phyloP scores from a whole-genome alignment of 2,113 vertebrate species.

The Anthoscopus minutus region DNA sequence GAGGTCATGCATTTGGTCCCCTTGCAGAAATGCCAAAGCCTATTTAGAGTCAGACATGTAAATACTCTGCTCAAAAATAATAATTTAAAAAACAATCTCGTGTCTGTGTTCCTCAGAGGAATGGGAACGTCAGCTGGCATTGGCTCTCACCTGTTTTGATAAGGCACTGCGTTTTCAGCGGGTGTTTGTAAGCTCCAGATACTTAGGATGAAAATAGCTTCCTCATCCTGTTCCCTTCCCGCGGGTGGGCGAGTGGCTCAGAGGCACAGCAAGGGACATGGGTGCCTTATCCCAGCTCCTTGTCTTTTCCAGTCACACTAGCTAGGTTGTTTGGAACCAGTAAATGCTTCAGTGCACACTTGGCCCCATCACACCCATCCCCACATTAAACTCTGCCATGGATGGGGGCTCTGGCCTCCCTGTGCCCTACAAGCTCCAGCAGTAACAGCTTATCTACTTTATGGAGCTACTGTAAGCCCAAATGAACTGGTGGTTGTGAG shows the following conservation, averaged over 20 bases:
- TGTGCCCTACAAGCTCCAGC: rapidly evolving
- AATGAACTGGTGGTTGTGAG: background rate
- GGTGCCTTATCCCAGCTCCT: background rate
- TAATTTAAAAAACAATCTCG: background rate
- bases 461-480: background rate
- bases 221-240: background rate
- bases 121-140: background rate
- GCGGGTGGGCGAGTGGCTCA: background rate
- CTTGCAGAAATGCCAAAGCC: background rate
- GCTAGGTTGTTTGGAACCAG: background rate
- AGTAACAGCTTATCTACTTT: background rate
- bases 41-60: background rate
- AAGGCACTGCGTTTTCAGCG: background rate
- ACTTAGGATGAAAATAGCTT: background rate
- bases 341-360: background rate
- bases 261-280: background rate
- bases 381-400: rapidly evolving
- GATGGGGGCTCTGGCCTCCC: background rate
- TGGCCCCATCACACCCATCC: background rate
- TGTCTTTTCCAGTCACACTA: background rate
- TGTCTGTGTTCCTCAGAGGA: background rate
- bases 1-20: background rate
- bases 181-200: background rate
- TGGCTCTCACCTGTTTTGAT: background rate
- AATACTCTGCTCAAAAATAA: background rate